Evolutionary conservation across 2,888 invertebrate genomes (phyloP), one percentile per base, ranked within the genome.

Genomic region (Dyspetes luteomarginatus): DNA sequence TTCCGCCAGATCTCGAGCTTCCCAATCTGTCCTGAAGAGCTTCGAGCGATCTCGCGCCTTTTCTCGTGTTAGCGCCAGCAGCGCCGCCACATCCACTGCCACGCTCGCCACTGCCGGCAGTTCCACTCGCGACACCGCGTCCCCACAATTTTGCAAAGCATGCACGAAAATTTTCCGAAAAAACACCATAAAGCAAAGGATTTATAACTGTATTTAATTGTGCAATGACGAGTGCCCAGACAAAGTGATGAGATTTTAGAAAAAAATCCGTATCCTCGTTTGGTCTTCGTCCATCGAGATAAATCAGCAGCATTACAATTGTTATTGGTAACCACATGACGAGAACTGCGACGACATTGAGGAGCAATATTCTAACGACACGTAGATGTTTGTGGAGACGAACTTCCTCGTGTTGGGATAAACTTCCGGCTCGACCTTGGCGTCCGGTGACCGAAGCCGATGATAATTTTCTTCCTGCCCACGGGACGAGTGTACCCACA

Each of bases 291-390:
- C 94, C 94, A 84, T 94, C 94, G 45, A 93, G 85, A 84, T 93
- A 94, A 69, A 94, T 94, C 48, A 94, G 90, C 41, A 93, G 85
- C 93, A 94, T 93, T 15, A 93, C 88, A 0, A 93, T 87, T 0
- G 93, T 93, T 78, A 94, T 94, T 0, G 94, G 94, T 48, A 94
- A 86, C 94, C 94, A 94, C 94, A 94, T 94, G 9, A 93, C 87
- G n/a, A 94, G 90, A 0, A 94, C 94, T 2, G 93, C 93, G 2
- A 93, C 87, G 9, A 94, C 93, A 87, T 94, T 94, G 50, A 94
- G 88, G 67, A 93, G 91, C 28, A 94, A 89, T 24, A 94, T 92
- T 45, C 94, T 89, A 0, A 94, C 93, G 19, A 93, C 93, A 60
- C 93, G 91, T 19, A 94, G 90, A 87, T 94, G 94, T 82, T 93